phyloP scores from a whole-genome alignment of 1,140 invertebrate species.

The Sycobia sp. region DNA sequence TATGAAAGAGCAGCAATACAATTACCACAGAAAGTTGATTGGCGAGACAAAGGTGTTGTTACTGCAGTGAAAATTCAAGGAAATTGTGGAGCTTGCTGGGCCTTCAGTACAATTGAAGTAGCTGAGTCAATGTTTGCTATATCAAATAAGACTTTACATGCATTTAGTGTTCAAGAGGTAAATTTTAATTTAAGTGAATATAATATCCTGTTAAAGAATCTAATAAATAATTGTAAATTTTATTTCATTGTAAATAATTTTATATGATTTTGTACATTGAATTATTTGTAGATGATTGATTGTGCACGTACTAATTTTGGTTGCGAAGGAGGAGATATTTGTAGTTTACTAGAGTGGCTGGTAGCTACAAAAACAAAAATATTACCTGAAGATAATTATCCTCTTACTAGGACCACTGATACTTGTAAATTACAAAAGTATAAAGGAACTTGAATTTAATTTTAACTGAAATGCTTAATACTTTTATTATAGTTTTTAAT shows the following conservation, averaged over 20 bases:
- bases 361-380: conserved; percentile 65
- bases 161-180: conserved; percentile 79
- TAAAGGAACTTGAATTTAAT: conserved; percentile 23
- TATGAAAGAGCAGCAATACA: conserved; percentile 41
- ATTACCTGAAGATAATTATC: conserved; percentile 69
- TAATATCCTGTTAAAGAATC: not conserved
- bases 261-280: not conserved
- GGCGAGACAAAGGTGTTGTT: conserved; percentile 74
- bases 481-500: not conserved
- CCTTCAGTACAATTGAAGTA: conserved; percentile 79
- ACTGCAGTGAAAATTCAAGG: conserved; percentile 75
- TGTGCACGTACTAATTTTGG: conserved; percentile 79
- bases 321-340: conserved; percentile 83
- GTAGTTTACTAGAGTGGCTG: conserved; percentile 76
- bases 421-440: conserved; percentile 64
- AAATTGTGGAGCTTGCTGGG: conserved; percentile 86
- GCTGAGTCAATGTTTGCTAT: conserved; percentile 80
- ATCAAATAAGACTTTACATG: conserved; percentile 65
- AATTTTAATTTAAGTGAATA: not conserved
- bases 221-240: not conserved
- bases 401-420: conserved; percentile 66
- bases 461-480: conserved; percentile 6
- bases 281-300: conserved; percentile 72
- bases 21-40: conserved; percentile 54
- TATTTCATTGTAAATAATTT: not conserved